Percentiles rank a stretch among this genome's conserved stretches.
phyloP scores from a whole-genome alignment of 2,113 vertebrate species.

The Haliaeetus leucogaster region DNA sequence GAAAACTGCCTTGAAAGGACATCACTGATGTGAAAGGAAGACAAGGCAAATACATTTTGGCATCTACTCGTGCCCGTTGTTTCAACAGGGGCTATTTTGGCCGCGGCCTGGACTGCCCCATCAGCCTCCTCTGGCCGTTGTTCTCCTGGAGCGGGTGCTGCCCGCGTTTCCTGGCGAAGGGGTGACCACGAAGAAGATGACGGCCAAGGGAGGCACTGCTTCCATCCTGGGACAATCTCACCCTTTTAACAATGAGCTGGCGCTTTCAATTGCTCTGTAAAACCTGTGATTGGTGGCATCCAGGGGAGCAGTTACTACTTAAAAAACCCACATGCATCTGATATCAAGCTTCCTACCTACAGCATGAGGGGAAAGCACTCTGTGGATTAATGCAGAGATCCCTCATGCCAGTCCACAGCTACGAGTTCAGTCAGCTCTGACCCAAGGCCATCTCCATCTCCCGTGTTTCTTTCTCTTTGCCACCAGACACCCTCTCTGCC shows the following conservation, averaged over 20 bases:
- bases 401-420: background rate
- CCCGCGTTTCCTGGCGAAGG: background rate
- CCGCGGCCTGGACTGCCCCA: background rate
- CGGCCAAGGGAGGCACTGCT: background rate
- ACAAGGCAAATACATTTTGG: background rate
- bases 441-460: background rate
- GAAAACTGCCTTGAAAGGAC: background rate
- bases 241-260: background rate
- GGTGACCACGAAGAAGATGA: background rate
- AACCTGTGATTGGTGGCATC: background rate
- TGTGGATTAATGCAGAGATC: background rate
- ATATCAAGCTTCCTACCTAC: background rate
- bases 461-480: background rate
- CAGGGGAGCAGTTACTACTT: background rate
- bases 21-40: background rate
- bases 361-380: background rate
- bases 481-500: fast-evolving
- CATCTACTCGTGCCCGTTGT: background rate
- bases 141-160: background rate
- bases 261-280: background rate
- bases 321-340: background rate
- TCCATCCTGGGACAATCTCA: background rate
- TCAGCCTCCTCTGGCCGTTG: fast-evolving
- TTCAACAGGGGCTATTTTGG: background rate
- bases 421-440: background rate